Evolutionary conservation across 2,797 vertebrate species (phyloP).

Genomic region (Typhlichthys subterraneus): DNA sequence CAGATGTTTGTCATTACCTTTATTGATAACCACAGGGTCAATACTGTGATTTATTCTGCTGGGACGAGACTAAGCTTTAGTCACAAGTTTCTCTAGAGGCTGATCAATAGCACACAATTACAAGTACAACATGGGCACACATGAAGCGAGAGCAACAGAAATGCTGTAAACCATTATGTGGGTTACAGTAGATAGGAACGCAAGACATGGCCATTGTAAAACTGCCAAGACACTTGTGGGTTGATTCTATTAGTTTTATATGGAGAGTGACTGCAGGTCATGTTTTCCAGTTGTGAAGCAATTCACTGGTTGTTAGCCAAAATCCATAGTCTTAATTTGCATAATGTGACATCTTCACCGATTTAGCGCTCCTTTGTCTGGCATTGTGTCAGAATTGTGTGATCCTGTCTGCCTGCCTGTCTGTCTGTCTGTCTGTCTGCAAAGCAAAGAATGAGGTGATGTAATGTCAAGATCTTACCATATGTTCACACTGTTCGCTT

Average conservation of each 20-base stretch:
- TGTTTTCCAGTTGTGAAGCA: too few species aligned
- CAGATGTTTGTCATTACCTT: conserved; percentile 85
- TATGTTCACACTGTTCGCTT: too few species aligned
- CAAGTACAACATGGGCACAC: conserved; percentile 76
- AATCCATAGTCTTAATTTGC: too few species aligned
- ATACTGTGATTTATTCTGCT: conserved; percentile 83
- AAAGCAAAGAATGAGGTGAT: too few species aligned
- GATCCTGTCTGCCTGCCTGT: too few species aligned
- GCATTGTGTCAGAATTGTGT: too few species aligned
- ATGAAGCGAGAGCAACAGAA: conserved; percentile 66
- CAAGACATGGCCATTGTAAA: conserved; percentile 15
- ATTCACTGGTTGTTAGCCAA: too few species aligned
- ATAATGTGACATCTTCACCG: too few species aligned
- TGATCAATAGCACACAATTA: conserved; percentile 82
- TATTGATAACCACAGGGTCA: conserved; percentile 83
- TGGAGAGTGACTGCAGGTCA: too few species aligned
- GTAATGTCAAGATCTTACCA: too few species aligned
- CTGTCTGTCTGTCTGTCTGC: too few species aligned
- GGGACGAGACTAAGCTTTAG: conserved; percentile 80
- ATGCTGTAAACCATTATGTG: conserved; percentile 58
- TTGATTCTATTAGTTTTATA: conserved; percentile 12
- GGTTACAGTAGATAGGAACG: conserved; percentile 20
- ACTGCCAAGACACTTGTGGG: conserved; percentile 21
- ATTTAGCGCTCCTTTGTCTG: too few species aligned
- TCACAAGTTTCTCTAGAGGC: conserved; percentile 78